A percentile compares a stretch with the other conserved stretches of the same genome.
phyloP scores from a whole-genome alignment of 2,888 invertebrate species.

The Andricus quercusramuli region DNA sequence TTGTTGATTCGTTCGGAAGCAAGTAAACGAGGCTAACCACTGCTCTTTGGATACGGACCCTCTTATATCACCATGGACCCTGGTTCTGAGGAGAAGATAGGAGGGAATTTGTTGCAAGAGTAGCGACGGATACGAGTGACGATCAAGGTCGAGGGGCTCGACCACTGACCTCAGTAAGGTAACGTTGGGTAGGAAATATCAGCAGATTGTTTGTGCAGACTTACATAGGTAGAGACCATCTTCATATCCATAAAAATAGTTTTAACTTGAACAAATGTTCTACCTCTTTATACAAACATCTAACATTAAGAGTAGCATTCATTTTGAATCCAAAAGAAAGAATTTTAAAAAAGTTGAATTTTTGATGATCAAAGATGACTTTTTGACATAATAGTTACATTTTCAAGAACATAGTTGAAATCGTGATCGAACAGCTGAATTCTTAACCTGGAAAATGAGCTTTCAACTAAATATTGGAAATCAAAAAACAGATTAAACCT shows the following conservation, averaged over 20 bases:
- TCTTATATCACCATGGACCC: conserved; percentile 58
- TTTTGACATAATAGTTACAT: too few species aligned
- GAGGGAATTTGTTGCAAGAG: conserved; percentile 17
- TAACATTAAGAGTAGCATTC: too few species aligned
- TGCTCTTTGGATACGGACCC: conserved; percentile 58
- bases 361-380: too few species aligned
- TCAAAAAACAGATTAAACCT: too few species aligned
- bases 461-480: too few species aligned
- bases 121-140: conserved; percentile 24
- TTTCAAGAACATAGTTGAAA: too few species aligned
- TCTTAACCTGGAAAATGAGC: too few species aligned
- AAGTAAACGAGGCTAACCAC: conserved; percentile 62
- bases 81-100: conserved; percentile 25
- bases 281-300: neutral
- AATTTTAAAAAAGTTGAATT: too few species aligned
- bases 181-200: neutral
- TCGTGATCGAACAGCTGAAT: too few species aligned
- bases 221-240: neutral
- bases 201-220: neutral
- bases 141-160: conserved; percentile 14
- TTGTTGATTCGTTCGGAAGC: conserved; percentile 41
- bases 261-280: neutral
- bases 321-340: too few species aligned
- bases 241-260: neutral
- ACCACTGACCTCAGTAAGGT: conserved; percentile 6